Percentiles rank a stretch among this genome's conserved stretches.
phyloP scores from a whole-genome alignment of 2,888 invertebrate genomes.

The Polia nebulosa region DNA sequence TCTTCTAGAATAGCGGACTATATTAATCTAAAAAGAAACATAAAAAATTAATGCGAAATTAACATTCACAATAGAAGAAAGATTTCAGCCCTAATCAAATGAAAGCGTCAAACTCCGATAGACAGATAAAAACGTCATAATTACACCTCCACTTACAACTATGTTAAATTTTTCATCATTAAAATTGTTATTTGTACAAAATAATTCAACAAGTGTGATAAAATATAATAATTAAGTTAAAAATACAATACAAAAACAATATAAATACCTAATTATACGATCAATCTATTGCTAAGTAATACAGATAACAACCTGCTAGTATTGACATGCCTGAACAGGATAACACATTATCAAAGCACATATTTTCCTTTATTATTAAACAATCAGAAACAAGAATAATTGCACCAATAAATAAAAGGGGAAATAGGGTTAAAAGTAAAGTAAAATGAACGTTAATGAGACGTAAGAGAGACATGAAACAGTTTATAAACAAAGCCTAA shows the following conservation, averaged over 20 bases:
- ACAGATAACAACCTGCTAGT: conserved; percentile 77
- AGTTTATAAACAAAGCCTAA: conserved; percentile 53
- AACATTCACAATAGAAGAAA: conserved; percentile 63
- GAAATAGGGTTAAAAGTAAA: conserved; percentile 45
- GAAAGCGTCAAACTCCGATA: conserved; percentile 64
- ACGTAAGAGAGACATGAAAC: conserved; percentile 45
- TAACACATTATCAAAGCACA: conserved; percentile 75
- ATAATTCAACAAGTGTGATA: conserved; percentile 90
- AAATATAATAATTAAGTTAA: conserved; percentile 88
- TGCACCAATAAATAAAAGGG: conserved; percentile 83
- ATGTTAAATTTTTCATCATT: conserved; percentile 84
- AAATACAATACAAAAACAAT: conserved; percentile 86
- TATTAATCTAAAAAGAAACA: conserved; percentile 71
- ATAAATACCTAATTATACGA: conserved; percentile 80
- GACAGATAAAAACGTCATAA: conserved; percentile 64
- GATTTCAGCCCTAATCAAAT: conserved; percentile 58
- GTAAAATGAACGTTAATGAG: conserved; percentile 50
- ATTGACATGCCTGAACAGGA: conserved; percentile 72
- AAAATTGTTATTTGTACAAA: conserved; percentile 90
- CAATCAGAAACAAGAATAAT: conserved; percentile 76
- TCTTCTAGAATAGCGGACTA: conserved; percentile 71
- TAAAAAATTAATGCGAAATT: conserved; percentile 56
- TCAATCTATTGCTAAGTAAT: conserved; percentile 76
- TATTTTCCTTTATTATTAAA: conserved; percentile 67
- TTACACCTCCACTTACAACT: conserved; percentile 79